Conservation (phyloP, 2,797 vertebrate species). For the Coregonus sp. region DNA sequence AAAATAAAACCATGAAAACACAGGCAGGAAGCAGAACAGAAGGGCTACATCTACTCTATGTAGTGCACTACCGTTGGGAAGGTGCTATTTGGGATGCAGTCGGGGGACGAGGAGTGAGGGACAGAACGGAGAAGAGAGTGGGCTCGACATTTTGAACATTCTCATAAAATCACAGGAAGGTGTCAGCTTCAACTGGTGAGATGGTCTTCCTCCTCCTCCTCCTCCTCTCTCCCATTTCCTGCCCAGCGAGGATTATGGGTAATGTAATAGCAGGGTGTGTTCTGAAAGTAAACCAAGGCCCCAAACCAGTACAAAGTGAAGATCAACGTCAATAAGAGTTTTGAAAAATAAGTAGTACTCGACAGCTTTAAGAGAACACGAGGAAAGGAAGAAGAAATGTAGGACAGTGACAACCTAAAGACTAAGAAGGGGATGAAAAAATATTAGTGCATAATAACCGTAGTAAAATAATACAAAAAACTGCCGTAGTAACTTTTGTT, state of each 20-base stretch:
- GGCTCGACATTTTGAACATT: neutral
- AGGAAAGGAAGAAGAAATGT: conserved; percentile 2
- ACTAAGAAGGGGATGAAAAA: neutral
- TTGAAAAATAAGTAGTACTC: no score
- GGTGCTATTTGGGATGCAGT: neutral
- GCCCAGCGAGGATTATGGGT: neutral
- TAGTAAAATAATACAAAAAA: conserved; percentile 66
- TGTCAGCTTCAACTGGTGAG: neutral
- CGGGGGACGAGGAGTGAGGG: neutral
- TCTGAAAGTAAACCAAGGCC: neutral
- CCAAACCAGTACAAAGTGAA: neutral
- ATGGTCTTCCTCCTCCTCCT: neutral
- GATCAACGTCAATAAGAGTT: no score
- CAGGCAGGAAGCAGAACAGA: no score
- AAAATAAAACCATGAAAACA: neutral
- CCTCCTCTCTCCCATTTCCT: neutral
- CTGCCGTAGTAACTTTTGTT: conserved; percentile 56
- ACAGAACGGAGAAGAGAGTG: neutral
- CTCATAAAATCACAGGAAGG: no score
- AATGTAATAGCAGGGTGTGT: neutral
- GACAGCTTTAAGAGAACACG: neutral
- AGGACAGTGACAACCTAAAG: neutral
- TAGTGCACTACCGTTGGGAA: neutral
- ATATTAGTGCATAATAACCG: conserved; percentile 20
- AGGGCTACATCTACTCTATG: neutral